Conservation (phyloP, 92 coral and sea anemone genomes). For the Meandrina meandrites region DNA sequence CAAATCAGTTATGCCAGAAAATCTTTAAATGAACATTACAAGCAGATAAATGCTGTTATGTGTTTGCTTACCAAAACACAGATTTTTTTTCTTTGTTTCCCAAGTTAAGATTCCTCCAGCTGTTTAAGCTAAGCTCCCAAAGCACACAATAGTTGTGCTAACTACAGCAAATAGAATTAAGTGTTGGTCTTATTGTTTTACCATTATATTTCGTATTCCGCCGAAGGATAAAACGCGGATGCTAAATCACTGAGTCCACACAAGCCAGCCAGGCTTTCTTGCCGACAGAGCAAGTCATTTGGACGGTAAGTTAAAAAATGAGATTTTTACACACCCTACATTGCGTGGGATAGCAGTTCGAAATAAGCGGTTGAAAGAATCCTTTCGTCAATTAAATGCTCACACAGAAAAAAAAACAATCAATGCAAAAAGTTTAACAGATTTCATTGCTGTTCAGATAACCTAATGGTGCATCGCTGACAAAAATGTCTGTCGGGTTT, state of each 20-base stretch:
- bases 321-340: too few species aligned
- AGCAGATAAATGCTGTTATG: neutral
- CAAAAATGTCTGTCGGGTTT: too few species aligned
- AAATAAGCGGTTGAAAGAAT: neutral
- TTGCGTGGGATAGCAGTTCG: neutral
- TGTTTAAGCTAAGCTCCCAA: neutral
- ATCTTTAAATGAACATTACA: neutral
- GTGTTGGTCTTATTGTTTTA: neutral
- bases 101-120: neutral
- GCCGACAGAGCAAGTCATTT: neutral
- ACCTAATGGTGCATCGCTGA: too few species aligned
- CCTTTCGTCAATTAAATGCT: neutral
- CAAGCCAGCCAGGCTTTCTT: neutral
- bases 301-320: neutral
- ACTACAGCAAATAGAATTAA: neutral
- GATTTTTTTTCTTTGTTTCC: neutral
- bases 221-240: neutral
- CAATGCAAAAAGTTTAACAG: too few species aligned
- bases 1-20: neutral
- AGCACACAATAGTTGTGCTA: neutral
- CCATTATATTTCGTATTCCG: neutral
- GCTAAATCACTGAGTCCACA: neutral
- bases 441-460: neutral
- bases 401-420: neutral
- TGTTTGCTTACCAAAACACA: neutral